A percentile compares a stretch with the other conserved stretches of the same genome.
phyloP scores from a whole-genome alignment of 1,140 invertebrate genomes.

The Marisa cornuarietis region DNA sequence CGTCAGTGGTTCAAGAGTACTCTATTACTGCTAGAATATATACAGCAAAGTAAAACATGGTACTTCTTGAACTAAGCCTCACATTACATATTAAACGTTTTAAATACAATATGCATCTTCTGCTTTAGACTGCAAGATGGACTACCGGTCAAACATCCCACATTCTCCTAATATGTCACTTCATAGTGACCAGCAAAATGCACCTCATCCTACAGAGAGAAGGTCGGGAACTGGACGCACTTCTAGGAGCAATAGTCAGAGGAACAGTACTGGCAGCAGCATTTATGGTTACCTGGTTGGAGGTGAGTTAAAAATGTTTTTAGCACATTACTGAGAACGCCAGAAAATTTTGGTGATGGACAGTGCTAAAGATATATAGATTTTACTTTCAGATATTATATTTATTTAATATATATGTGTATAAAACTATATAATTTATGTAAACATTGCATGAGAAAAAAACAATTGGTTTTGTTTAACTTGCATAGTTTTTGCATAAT shows the following conservation, averaged over 20 bases:
- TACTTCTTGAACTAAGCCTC: too few species aligned
- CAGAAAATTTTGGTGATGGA: too few species aligned
- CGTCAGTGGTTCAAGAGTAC: too few species aligned
- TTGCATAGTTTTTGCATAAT: too few species aligned
- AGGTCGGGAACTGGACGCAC: conserved; percentile 5
- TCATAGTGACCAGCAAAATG: conserved; percentile 14
- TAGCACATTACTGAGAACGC: too few species aligned
- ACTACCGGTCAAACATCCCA: conserved; percentile 16
- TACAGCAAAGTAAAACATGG: too few species aligned
- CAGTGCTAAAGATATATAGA: too few species aligned
- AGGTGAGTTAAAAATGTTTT: conserved; percentile 6
- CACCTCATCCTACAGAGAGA: background rate
- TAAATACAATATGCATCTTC: background rate
- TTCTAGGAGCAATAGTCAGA: conserved; percentile 9
- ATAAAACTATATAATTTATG: background rate
- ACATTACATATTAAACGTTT: too few species aligned
- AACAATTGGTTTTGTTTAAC: too few species aligned
- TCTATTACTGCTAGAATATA: background rate
- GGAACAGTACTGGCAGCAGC: conserved; percentile 31
- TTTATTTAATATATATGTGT: background rate
- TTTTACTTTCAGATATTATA: too few species aligned
- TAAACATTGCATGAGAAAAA: background rate
- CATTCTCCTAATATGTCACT: conserved; percentile 15
- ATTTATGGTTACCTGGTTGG: conserved; percentile 33
- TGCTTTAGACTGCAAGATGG: conserved; percentile 9